A percentile compares a stretch with the other conserved stretches of the same genome.
phyloP scores from a whole-genome alignment of 2,888 invertebrate species.

The Nymphalis c-album region DNA sequence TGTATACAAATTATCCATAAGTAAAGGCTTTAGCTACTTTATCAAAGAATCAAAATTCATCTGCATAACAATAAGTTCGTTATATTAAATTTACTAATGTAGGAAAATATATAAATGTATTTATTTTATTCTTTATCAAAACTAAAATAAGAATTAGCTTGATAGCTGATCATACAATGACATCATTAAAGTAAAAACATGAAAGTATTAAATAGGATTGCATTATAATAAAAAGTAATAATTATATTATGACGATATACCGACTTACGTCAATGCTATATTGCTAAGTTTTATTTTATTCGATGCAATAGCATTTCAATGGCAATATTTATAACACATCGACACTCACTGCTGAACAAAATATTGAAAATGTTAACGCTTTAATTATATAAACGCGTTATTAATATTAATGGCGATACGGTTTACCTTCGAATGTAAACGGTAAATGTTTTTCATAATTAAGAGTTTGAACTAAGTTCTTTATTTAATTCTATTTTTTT shows the following conservation, averaged over 20 bases:
- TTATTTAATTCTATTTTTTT: constrained; percentile 4
- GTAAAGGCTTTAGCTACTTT: too few relatives aligned
- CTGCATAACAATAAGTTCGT: too few relatives aligned
- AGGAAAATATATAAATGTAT: too few relatives aligned
- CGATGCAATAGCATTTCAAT: neutral
- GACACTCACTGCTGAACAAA: neutral
- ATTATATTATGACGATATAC: constrained; percentile 1
- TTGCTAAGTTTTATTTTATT: neutral
- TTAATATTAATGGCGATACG: neutral
- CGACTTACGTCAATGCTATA: constrained; percentile 5
- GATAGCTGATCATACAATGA: neutral
- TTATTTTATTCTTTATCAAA: too few relatives aligned
- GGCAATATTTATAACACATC: neutral
- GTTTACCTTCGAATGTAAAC: neutral
- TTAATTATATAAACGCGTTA: too few relatives aligned
- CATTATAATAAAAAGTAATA: constrained; percentile 5
- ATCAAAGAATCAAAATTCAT: too few relatives aligned
- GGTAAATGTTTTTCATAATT: neutral
- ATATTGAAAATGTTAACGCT: too few relatives aligned
- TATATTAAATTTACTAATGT: too few relatives aligned
- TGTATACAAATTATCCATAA: too few relatives aligned
- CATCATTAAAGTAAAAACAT: constrained; percentile 3
- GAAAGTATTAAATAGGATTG: constrained; percentile 2
- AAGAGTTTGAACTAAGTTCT: neutral
- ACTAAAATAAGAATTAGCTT: neutral